A percentile compares a stretch with the other conserved stretches of the same genome.
These are phyloP conservation scores for Parnassius apollo DNA, from an alignment of 2,888 invertebrate species.

Conservation along the genomic window DNA sequence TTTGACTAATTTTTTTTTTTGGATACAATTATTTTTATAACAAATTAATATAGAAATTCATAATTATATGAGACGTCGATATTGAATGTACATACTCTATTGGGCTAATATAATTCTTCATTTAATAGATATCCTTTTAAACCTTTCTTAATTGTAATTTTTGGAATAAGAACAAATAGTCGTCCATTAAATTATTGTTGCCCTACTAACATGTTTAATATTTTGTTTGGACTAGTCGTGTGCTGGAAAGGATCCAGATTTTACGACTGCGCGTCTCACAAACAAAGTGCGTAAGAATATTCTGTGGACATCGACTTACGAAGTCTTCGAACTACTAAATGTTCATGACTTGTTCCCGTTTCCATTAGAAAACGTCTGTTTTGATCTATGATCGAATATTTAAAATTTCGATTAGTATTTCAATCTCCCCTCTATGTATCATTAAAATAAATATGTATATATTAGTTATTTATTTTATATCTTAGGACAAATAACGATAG, in stretches of 20 bases:
- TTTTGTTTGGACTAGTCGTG: slow-evolving; percentile 34
- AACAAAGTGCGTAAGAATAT: slow-evolving; percentile 16
- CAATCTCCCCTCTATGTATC: no score
- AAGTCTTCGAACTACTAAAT: slow-evolving; percentile 13
- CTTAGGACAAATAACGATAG: no score
- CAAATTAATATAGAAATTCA: no score
- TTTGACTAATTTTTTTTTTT: no score
- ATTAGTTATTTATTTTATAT: no score
- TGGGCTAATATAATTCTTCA: neutral
- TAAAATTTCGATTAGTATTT: no score
- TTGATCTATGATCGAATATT: no score
- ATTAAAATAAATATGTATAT: no score
- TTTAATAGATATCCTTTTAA: neutral
- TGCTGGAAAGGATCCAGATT: slow-evolving; percentile 49
- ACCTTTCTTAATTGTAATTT: neutral
- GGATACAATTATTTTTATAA: no score
- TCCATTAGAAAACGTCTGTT: slow-evolving; percentile 9
- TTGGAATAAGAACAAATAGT: neutral
- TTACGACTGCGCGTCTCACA: slow-evolving; percentile 36
- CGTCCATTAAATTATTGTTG: slow-evolving; percentile 32
- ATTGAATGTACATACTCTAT: neutral
- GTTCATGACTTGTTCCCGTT: slow-evolving; percentile 14
- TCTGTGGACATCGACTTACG: slow-evolving; percentile 22
- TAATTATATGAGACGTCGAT: no score
- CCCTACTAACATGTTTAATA: slow-evolving; percentile 28